These are phyloP conservation scores for Oncopeltus fasciatus DNA, from an alignment of 1,140 invertebrate species.

Conservation along the genomic window DNA sequence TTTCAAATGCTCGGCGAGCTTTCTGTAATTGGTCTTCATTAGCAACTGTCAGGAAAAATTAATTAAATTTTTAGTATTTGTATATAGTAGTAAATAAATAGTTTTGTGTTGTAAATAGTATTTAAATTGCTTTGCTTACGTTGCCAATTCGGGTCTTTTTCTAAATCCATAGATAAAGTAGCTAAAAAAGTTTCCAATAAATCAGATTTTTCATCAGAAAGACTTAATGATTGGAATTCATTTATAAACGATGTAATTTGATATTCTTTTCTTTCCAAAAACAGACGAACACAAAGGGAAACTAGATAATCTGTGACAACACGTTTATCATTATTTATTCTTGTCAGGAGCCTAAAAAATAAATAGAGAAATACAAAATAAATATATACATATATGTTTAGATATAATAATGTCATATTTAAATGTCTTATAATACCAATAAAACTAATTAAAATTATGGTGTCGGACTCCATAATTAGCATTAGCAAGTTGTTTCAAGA, in stretches of 20 bases:
- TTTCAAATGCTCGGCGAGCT: conserved; percentile 58
- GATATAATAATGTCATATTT: too few relatives aligned
- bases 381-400: too few relatives aligned
- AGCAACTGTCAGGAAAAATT: conserved; percentile 38
- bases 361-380: too few relatives aligned
- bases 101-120: too few relatives aligned
- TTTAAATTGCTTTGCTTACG: conserved; percentile 31
- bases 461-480: too few relatives aligned
- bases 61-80: too few relatives aligned
- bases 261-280: conserved; percentile 56
- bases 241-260: conserved; percentile 50
- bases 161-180: conserved; percentile 43
- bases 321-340: conserved; percentile 50
- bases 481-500: too few relatives aligned
- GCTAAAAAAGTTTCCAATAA: conserved; percentile 48
- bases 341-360: conserved; percentile 39
- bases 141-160: conserved; percentile 54
- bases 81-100: too few relatives aligned
- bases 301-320: conserved; percentile 66
- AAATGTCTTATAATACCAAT: too few relatives aligned
- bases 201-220: conserved; percentile 72
- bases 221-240: conserved; percentile 57
- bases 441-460: too few relatives aligned
- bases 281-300: conserved; percentile 61
- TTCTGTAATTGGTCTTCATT: conserved; percentile 51